phyloP scores from a whole-genome alignment of 1,140 invertebrate genomes.

The Lucilia cuprina region DNA sequence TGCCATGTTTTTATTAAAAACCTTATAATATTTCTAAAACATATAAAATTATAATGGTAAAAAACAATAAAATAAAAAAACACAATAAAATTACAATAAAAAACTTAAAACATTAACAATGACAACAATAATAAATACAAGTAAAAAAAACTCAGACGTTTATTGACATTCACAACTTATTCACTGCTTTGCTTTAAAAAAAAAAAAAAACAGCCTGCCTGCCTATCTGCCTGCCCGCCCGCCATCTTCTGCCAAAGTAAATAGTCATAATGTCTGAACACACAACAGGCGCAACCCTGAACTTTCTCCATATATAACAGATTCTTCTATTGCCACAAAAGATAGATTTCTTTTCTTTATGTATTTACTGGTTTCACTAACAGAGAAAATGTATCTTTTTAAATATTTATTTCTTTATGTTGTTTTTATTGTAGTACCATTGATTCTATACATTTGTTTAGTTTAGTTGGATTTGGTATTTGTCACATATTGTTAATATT shows the following conservation, averaged over 20 bases:
- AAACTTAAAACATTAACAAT: not conserved
- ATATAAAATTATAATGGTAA: not conserved
- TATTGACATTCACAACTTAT: not conserved
- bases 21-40: too few relatives aligned
- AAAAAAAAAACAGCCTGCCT: too few relatives aligned
- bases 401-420: not conserved
- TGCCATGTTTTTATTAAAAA: not conserved
- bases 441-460: too few relatives aligned
- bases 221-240: too few relatives aligned
- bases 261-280: not conserved
- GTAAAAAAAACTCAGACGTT: not conserved
- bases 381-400: not conserved
- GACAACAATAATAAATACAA: not conserved
- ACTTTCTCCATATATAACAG: not conserved
- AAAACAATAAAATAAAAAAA: not conserved
- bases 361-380: not conserved
- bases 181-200: not conserved
- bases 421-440: not conserved
- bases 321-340: not conserved
- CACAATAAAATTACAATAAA: not conserved
- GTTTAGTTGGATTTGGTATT: not conserved
- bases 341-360: slow-evolving; percentile 2
- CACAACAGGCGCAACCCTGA: not conserved
- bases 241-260: too few relatives aligned
- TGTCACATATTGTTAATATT: not conserved